These are phyloP conservation scores for Heliconius ismenius DNA, from an alignment of 2,888 invertebrate species.

Conservation along the genomic window DNA sequence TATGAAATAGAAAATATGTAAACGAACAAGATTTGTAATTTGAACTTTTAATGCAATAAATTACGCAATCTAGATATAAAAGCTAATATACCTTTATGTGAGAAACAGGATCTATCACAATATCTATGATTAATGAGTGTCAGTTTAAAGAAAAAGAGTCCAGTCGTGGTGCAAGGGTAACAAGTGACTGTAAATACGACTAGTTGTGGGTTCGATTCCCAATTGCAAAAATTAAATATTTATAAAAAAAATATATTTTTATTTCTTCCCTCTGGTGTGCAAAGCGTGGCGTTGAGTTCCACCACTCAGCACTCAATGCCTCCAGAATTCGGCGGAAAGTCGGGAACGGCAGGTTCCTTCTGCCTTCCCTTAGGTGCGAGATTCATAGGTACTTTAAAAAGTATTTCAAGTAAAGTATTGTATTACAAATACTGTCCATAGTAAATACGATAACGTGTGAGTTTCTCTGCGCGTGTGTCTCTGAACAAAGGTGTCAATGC, in stretches of 20 bases:
- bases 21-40: conserved; percentile 6
- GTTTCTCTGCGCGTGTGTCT: not conserved
- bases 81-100: not conserved
- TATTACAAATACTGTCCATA: not conserved
- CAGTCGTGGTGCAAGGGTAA: no score
- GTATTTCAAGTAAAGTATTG: not conserved
- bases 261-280: no score
- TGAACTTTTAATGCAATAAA: not conserved
- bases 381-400: not conserved
- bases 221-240: no score
- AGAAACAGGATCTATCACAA: conserved; percentile 6
- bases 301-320: no score
- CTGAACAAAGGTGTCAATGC: conserved; percentile 38
- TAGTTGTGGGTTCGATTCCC: no score
- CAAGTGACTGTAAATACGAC: no score
- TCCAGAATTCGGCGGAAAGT: no score
- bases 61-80: not conserved
- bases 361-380: no score
- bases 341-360: not conserved
- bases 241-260: no score
- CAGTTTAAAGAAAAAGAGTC: not conserved
- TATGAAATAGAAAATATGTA: conserved; percentile 2
- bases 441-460: conserved; percentile 5
- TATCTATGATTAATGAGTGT: not conserved
- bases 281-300: no score